Evolutionary conservation across 2,113 vertebrate species (phyloP), one percentile per base, ranked within the genome.

Genomic region (Odocoileus virginianus): DNA sequence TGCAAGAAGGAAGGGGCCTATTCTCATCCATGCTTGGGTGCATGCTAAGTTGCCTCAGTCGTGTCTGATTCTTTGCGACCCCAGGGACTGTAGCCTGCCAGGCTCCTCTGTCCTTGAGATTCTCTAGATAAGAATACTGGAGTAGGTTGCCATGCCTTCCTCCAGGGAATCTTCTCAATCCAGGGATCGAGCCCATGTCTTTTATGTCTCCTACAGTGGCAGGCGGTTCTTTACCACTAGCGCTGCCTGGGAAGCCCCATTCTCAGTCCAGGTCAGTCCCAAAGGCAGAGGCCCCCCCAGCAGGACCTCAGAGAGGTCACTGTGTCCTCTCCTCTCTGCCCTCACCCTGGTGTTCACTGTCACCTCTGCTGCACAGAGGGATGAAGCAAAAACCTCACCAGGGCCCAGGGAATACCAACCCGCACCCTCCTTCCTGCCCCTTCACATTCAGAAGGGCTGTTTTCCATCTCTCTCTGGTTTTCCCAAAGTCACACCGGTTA

Each of bases 301-400:
- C 28, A 10, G 3, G 0, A 23, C 3, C 7, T 14, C 23, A 47
- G 40, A 8, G 4, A 15, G 8, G 45, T 15, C n/a, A 5, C 43
- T 23, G 16, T 67, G 0, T 43, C 13, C 57, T n/a, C 25, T 36
- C 55, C 12, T 30, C 16, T 36, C 71, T 13, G 12, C 28, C 33
- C n/a, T 40, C 55, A 33, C 14, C 36, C 52, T 9, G 7, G 4
- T 5, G 19, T 21, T 67, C 82, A 85, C 28, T 45, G 23, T 55
- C 5, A 0, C 40, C 36, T 89, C 27, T 7, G 55, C 64, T 16
- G 2, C 3, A 13, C 52, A 33, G 74, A 87, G 45, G 96, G 60
- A 45, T 6, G 40, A 78, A 81, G 60, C 36, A 11, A 15, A 55
- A 45, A 8, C 30, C 67, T 45, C 86, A 2, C 6, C 17, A 52